Evolutionary conservation across 2,797 vertebrate genomes (phyloP).

Genomic region (Syndactyla subalaris): DNA sequence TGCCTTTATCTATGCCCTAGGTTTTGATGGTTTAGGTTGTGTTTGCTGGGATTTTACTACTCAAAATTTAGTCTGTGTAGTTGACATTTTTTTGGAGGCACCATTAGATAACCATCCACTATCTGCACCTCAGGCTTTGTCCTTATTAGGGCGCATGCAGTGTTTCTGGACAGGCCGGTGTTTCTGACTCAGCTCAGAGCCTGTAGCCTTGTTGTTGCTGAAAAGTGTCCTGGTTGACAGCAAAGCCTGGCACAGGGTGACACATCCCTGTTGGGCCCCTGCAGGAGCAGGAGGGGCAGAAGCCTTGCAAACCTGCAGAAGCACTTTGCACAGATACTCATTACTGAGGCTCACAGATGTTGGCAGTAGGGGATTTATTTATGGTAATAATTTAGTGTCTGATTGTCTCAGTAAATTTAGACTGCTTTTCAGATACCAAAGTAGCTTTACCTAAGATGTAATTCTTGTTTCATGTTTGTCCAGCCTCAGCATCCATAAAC

Average conservation of each 20-base stretch:
- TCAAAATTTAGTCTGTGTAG: background rate
- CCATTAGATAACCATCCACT: background rate
- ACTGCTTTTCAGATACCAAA: background rate
- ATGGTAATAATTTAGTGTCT: background rate
- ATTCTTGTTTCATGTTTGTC: background rate
- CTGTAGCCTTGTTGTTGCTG: background rate
- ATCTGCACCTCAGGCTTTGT: background rate
- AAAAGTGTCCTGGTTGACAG: background rate
- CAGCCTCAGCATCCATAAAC: background rate
- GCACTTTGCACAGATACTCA: background rate
- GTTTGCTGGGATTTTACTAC: background rate
- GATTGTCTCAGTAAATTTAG: background rate
- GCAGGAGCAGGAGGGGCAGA: background rate
- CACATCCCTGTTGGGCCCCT: background rate
- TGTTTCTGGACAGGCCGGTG: background rate
- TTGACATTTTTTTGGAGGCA: background rate
- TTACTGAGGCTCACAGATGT: background rate
- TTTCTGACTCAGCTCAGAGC: background rate
- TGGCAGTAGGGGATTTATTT: background rate
- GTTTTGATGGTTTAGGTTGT: background rate
- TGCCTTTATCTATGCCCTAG: background rate
- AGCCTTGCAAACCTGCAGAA: background rate
- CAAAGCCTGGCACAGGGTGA: fast-evolving
- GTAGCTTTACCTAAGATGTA: background rate
- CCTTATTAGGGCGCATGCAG: background rate